Evolutionary conservation across 2,113 vertebrate genomes (phyloP), one percentile per base, ranked within the genome.

Genomic region (Triplophysa siluroides): DNA sequence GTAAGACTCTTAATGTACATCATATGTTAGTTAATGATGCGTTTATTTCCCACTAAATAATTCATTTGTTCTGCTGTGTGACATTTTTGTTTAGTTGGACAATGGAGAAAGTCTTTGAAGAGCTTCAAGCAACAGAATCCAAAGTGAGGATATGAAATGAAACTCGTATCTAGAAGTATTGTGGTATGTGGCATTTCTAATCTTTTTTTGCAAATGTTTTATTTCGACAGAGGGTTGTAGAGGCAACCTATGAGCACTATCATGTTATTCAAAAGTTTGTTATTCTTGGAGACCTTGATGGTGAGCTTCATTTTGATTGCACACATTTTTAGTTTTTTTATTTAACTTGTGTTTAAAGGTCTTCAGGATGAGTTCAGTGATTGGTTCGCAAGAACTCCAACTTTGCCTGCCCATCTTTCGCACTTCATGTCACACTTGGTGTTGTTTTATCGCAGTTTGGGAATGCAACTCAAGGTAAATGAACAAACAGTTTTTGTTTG

Each of bases 261-360:
- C 98, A 98, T 60, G 50, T 97, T 82, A 97, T 99, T 90, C 97
- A 99, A 90, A 99, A 97, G 90, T 97, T 95, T 83, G 90, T 98
- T 88, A 96, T 99, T 88, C 89, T 98, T 64, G 96, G 94, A 87
- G 95, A 99, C 83, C 92, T 98, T 74, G 95, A 99, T 78, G 96
- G 97, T 99, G 88, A 68, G 38, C 0, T 58, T 26, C 1, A 19
- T 43, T 56, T 26, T 60, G 1, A 66, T 16, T 19, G 12, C 13
- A 18, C 6, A 18, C 24, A 54, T 63, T 4, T 69, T 16, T 7
- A 72, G 43, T 61, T 45, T 12, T 38, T 38, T 38, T 7, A 38
- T 7, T 38, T 6, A 38, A 38, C 6, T 68, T 82, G 19, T 56
- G 2, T 79, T 61, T 62, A 0, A 81, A 99, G 97, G 96, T 88